Evolutionary conservation across 2,113 vertebrate genomes (phyloP), one percentile per base, ranked within the genome.

Genomic region (Passer domesticus): DNA sequence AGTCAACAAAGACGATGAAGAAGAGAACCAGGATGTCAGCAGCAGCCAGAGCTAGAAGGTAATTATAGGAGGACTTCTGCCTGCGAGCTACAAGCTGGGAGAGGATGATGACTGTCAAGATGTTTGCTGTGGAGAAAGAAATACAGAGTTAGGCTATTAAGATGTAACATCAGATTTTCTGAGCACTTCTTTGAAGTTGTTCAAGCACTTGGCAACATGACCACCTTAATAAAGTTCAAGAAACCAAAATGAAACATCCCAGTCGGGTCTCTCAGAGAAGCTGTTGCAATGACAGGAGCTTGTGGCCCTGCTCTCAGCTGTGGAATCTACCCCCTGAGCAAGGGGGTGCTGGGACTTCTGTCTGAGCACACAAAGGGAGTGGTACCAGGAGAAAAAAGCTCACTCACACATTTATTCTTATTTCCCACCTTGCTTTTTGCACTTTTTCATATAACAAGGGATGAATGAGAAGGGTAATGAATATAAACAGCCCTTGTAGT

Each of bases 21-120:
- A 99, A 98, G 37, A 99, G 98, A 44, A 99, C 99, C 58, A 99
- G 92, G 94, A 99, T 99, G 97, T 99, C 99, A 1, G 99, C 99
- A 6, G 99, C 98, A 2, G 99, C 99, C n/a, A 99, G 98, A 13
- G 99, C 99, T 97, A 99, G 94, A 47, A 99, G 99, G 87, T 99
- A 99, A 96, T 99, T 99, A 90, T 99, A 99, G 85, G 99, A 99
- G 77, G 99, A 99, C 97, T 99, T 99, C 97, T 99, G 99, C 76
- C 99, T 98, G 82, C 99, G 98, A 74, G 99, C 98, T 95, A 99
- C 99, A 37, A 99, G 98, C 98, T 99, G 99, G 47, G 99, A 99
- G 41, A 99, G 98, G 97, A 99, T 99, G 97, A 99, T 98, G 92
- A 99, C 99, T 0, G 99, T 99, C 96, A 99, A 95, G 97, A 99